These are phyloP conservation scores for Caenorhabditis sulstoni DNA, from an alignment of 2,888 invertebrate genomes.

Conservation along the genomic window DNA sequence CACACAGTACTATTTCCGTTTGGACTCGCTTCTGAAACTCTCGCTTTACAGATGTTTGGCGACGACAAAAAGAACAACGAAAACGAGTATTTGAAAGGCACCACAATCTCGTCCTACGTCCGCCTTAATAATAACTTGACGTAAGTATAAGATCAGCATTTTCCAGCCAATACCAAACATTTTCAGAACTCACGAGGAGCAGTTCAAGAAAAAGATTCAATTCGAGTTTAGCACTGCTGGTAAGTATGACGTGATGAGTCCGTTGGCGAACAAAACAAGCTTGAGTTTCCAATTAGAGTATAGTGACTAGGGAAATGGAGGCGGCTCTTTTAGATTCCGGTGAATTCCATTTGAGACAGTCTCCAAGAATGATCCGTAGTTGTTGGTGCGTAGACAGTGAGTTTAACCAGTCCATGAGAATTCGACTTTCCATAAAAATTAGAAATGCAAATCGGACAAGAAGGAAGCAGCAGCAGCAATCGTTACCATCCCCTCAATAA, in stretches of 20 bases:
- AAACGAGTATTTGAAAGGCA: constrained; percentile 73
- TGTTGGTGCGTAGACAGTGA: not conserved
- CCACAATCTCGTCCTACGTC: constrained; percentile 76
- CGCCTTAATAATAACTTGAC: constrained; percentile 75
- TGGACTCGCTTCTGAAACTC: constrained; percentile 9
- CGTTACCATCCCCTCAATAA: constrained; percentile 57
- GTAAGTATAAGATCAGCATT: no score
- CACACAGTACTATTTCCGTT: constrained; percentile 39
- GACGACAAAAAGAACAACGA: constrained; percentile 70
- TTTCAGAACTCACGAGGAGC: constrained; percentile 75
- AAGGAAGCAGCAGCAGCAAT: constrained; percentile 28
- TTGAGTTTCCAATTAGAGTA: no score
- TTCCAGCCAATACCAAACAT: no score
- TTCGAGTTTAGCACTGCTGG: constrained; percentile 72
- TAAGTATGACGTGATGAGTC: constrained; percentile 16
- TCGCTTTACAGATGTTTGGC: constrained; percentile 71
- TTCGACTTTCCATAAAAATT: constrained; percentile 34
- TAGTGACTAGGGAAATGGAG: no score
- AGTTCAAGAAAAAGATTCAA: constrained; percentile 71
- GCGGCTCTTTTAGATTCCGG: not conserved
- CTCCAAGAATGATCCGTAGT: constrained; percentile 5
- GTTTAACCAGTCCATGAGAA: constrained; percentile 20
- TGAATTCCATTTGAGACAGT: not conserved
- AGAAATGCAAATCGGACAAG: constrained; percentile 47
- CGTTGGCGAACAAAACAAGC: not conserved